These are phyloP conservation scores for Progne subis DNA, from an alignment of 2,113 vertebrate genomes.

Conservation along the genomic window DNA sequence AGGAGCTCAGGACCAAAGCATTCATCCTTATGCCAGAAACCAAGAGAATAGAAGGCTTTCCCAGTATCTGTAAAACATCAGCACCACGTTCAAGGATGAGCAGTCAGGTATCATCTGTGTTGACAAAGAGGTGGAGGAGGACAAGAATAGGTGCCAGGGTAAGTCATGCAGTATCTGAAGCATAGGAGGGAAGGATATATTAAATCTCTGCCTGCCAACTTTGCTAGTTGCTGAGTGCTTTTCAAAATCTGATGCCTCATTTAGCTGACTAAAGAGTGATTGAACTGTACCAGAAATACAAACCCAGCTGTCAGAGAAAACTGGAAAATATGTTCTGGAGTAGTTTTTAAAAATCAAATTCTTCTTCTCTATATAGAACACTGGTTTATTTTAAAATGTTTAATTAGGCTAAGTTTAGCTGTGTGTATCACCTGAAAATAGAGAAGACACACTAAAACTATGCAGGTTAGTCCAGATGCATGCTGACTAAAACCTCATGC, in stretches of 20 bases:
- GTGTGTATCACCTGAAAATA: background rate
- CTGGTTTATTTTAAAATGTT: background rate
- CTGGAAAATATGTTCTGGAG: conserved; percentile 26
- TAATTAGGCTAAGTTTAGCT: conserved; percentile 1
- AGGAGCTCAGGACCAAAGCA: background rate
- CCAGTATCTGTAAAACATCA: background rate
- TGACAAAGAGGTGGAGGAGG: background rate
- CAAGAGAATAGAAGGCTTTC: background rate
- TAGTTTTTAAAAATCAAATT: background rate
- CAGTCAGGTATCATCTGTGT: background rate
- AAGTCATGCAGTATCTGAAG: background rate
- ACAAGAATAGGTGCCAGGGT: background rate
- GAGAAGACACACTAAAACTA: background rate
- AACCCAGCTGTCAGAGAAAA: conserved; percentile 33
- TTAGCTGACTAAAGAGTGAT: conserved; percentile 49
- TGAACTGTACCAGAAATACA: conserved; percentile 46
- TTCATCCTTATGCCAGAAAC: background rate
- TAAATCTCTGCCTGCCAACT: background rate
- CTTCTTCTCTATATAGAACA: background rate
- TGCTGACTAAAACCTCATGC: background rate
- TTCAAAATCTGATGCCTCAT: conserved; percentile 38
- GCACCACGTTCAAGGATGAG: background rate
- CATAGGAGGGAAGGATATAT: background rate
- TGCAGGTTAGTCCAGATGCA: background rate
- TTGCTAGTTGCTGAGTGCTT: conserved; percentile 4